Evolutionary conservation across 2,113 vertebrate genomes (phyloP), one percentile per base, ranked within the genome.

Genomic region (Cercopithecus mona): DNA sequence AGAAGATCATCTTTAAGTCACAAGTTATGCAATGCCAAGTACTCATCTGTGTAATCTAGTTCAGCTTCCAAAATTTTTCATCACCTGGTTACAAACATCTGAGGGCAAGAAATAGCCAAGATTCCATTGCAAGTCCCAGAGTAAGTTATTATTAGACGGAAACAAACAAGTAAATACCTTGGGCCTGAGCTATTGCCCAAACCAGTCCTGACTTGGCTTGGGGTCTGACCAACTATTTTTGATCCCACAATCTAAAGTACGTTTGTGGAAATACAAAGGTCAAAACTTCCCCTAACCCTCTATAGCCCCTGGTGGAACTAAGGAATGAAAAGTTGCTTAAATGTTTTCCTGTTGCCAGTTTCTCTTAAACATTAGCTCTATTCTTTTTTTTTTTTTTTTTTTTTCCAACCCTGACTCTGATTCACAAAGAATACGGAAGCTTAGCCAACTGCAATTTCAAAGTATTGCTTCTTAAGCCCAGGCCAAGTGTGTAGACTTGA

Each of bases 371-470:
- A 45, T 97, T 82, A 52, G 90, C 89, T 98, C 93, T 95, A 20
- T 89, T 98, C 96, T 81, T 57, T 72, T 91, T 89, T 76, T 94
- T 97, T 96, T 57, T 20, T 57, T 75, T 43, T 72, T 38, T 50
- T 14, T 23, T 9, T 9, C 3, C 32, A 81, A 45, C 48, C 82
- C 45, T 1, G 3, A 97, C 40, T 97, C 52, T 96, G 38, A 97
- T 88, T 98, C 68, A 30, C 75, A 59, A 96, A 97, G 96, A 89
- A 95, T 70, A 90, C 95, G 55, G 50, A 97, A 97, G 93, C 91
- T 97, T 96, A 59, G 90, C 97, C 96, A 98, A 98, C 75, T 96
- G 48, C 43, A 97, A 55, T 98, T 98, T 98, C 97, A 95, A 96
- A 98, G 76, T 81, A 72, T 80, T 95, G 94, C 97, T 73, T 97